These are phyloP conservation scores for Diadophis punctatus DNA, from an alignment of 2,113 vertebrate species.

Conservation along the genomic window DNA sequence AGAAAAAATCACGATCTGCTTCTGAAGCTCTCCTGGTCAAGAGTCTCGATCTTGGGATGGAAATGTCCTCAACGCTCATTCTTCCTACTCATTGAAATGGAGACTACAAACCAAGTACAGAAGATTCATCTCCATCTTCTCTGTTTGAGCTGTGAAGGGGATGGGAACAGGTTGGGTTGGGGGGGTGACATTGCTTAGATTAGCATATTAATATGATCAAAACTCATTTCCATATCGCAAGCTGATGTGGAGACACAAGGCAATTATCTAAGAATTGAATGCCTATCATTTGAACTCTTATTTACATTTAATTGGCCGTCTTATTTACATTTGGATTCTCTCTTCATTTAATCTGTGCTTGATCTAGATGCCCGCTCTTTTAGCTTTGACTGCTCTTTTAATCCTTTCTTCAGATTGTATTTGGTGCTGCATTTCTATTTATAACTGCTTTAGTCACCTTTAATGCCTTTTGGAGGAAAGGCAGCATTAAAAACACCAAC, in stretches of 20 bases:
- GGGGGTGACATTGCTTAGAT: neutral
- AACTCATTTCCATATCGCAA: neutral
- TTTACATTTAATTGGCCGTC: neutral
- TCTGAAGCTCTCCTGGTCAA: neutral
- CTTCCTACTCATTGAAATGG: neutral
- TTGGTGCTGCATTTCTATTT: neutral
- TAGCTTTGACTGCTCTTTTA: neutral
- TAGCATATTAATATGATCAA: neutral
- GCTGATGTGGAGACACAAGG: neutral
- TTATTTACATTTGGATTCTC: neutral
- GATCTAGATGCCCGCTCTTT: neutral
- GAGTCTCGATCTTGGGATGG: neutral
- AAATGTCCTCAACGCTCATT: neutral
- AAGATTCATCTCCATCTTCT: neutral
- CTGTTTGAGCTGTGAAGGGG: neutral
- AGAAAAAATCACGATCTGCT: neutral
- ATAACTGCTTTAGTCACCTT: neutral
- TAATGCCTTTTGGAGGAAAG: neutral
- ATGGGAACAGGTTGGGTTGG: neutral
- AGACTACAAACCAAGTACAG: neutral
- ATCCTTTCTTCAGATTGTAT: neutral
- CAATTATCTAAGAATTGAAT: neutral
- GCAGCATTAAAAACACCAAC: neutral
- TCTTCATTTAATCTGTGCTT: neutral
- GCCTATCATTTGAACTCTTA: neutral